Base-by-base conservation (phyloP, 2,888 invertebrate genomes). In the Cistogaster globosa region DNA sequence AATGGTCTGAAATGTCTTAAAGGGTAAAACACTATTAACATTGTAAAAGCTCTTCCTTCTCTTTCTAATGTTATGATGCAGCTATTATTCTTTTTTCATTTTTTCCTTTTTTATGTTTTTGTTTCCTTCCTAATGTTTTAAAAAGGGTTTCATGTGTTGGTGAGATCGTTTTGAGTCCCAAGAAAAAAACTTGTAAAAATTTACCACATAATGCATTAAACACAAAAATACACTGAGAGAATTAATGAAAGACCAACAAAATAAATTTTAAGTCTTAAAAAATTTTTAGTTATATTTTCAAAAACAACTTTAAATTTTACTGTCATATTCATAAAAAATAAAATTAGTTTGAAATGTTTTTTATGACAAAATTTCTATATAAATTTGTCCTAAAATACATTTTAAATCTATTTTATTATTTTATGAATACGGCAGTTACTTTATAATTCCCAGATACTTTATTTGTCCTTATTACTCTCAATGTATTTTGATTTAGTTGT, bases 71-170 rank as follows among this genome's bases (percentile, higher is more conserved):
- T 63, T 62, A 69, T 69, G 69, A 81, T 75, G 75, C 36, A 57
- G 68, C 75, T 63, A 32, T 62, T 69, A 78, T 69, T 38, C 6
- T 42, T 26, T n/a, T 65, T 80, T 1, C 14, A 57, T 38, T 69
- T 53, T 12, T n/a, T n/a, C n/a, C n/a, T n/a, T n/a, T n/a, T n/a
- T n/a, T n/a, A n/a, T 57, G 42, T 63, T 48, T 48, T 45, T 32
- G 53, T 18, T 26, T 60, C 14, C 42, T 75, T 58, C 16, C 42
- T 67, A 60, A 62, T 62, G 55, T 62, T 42, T 80, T 53, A 72
- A 74, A 72, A 74, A 68, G 51, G 32, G 74, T 58, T 76, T 48
- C 58, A 76, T 69, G 71, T 82, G 76, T 71, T 82, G 63, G 51
- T 82, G 57, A 82, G 42, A 71, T 55, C 51, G 55, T 57, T 62